Evolutionary conservation across 64 coral and sea anemone genomes (phyloP), one percentile per base, ranked within the genome.

Genomic region (Pocillopora verrucosa): DNA sequence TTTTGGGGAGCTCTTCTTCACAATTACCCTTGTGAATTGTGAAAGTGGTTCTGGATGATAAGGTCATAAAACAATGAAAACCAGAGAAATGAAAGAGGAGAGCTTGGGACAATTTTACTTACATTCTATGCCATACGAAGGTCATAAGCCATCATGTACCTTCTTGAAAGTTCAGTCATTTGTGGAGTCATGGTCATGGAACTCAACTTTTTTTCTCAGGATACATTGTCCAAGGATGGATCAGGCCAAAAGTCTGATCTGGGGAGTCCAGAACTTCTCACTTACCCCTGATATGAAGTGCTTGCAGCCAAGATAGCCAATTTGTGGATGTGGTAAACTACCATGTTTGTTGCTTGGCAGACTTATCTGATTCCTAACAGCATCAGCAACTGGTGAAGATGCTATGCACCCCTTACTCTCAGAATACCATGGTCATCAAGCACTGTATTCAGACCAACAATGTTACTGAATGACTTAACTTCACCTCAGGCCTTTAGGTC

Each of bases 211-310:
- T 76, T 84, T 45, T 74, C 89, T 4, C 56, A n/a, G 15, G 37
- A 94, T 37, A 20, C 92, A 94, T 10, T 87, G 22, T 1, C 73
- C n/a, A 16, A 93, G 51, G 1, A 89, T 30, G 9, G 86, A 69
- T 15, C 80, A 51, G 58, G 35, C 57, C 36, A 73, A 56, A 16
- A 86, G 87, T 74, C 92, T 64, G 11, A 87, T 75, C 7, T 77
- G 79, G 11, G 75, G 80, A 17, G 89, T 89, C 92, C 80, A 89
- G 0, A 94, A 65, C 24, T 70, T 89, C 64, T 94, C 92, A 1
- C 82, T 13, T 16, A 94, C 20, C 36, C 41, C 78, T 14, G 92
- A 12, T 63, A 90, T 77, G 6, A 94, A 16, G 35, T 94, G 87
- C 61, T 94, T 79, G 11, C 87, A 61, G 34, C 92, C 92, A 16